phyloP scores from a whole-genome alignment of 2,113 vertebrate species.

The Glaucomys volans region DNA sequence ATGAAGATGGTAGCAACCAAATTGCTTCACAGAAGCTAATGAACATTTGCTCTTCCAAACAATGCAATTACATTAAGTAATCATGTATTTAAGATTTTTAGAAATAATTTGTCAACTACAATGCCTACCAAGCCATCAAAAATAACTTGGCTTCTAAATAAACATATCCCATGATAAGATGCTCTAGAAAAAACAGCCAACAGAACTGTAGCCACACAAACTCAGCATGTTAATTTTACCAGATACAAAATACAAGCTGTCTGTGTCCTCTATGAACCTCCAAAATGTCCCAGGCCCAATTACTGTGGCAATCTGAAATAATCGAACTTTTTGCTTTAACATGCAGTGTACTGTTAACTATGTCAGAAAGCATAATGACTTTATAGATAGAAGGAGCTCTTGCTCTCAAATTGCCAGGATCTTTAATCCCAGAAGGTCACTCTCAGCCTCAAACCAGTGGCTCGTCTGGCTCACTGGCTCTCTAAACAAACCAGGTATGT shows the following conservation, averaged over 20 bases:
- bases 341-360: neutral
- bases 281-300: neutral
- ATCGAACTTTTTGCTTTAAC: neutral
- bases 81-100: neutral
- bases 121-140: neutral
- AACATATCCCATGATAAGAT: neutral
- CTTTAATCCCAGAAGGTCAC: neutral
- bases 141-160: neutral
- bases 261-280: rapidly evolving
- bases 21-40: neutral
- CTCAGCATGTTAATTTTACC: neutral
- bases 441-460: neutral
- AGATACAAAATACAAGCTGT: neutral
- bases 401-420: neutral
- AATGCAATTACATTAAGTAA: neutral
- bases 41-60: neutral
- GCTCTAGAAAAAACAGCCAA: neutral
- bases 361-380: neutral
- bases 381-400: neutral
- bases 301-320: neutral
- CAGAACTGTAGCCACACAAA: neutral
- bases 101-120: conserved; percentile 28
- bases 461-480: neutral
- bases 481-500: neutral
- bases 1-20: neutral